These are phyloP conservation scores for Corapipo altera DNA, from an alignment of 2,113 vertebrate genomes.

Conservation along the genomic window DNA sequence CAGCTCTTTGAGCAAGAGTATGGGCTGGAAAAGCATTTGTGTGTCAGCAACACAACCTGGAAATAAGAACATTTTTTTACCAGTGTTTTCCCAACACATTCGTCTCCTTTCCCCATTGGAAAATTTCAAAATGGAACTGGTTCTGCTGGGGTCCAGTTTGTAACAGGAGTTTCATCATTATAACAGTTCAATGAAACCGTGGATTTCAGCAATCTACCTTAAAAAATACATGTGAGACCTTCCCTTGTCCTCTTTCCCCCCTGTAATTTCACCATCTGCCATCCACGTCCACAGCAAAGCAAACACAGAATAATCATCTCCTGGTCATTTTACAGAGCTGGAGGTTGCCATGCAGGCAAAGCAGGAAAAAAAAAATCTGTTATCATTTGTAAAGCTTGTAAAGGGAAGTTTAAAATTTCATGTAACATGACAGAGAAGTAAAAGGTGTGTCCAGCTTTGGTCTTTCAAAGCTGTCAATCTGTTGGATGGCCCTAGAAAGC, in stretches of 20 bases:
- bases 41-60: neutral
- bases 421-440: neutral
- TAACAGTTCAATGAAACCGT: neutral
- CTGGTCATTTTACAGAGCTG: neutral
- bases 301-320: neutral
- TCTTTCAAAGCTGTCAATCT: neutral
- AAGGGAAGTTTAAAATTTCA: neutral
- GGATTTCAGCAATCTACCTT: neutral
- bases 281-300: neutral
- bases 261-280: neutral
- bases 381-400: neutral
- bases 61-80: neutral
- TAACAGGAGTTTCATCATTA: accelerated
- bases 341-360: neutral
- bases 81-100: neutral
- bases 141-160: neutral
- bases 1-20: neutral
- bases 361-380: neutral
- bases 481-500: neutral
- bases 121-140: neutral
- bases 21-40: neutral
- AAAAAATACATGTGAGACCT: neutral
- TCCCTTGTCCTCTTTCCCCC: neutral
- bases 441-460: neutral
- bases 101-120: neutral